These are phyloP conservation scores for Carlito syrichta DNA, from an alignment of 2,113 vertebrate species.

Conservation along the genomic window DNA sequence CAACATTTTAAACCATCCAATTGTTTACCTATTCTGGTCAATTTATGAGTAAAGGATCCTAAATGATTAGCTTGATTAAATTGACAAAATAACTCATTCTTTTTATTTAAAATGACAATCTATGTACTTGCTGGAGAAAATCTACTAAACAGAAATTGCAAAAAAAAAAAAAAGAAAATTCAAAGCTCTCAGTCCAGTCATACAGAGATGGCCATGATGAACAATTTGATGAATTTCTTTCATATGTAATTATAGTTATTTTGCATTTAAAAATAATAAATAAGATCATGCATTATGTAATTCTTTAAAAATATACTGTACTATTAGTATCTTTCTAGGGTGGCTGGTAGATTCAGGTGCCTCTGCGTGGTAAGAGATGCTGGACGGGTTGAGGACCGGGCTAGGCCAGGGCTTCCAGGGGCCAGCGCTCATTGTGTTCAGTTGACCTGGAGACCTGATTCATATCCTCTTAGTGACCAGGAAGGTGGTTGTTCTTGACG, in stretches of 20 bases:
- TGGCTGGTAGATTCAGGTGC: background rate
- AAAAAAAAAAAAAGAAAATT: slow-evolving; percentile 2
- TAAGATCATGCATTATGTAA: background rate
- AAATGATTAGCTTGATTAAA: background rate
- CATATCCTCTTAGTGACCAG: slow-evolving; percentile 43
- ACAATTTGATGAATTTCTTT: background rate
- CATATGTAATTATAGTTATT: background rate
- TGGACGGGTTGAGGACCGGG: background rate
- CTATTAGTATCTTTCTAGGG: background rate
- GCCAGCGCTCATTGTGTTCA: background rate
- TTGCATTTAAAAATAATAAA: background rate
- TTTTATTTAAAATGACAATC: background rate
- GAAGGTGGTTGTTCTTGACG: slow-evolving; percentile 5
- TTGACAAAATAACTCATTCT: background rate
- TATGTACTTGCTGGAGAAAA: background rate
- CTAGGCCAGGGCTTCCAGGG: background rate
- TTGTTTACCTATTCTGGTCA: background rate
- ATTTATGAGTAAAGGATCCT: background rate
- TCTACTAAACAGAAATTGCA: background rate
- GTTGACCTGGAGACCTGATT: slow-evolving; percentile 40
- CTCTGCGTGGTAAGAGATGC: background rate
- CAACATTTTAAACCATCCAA: background rate
- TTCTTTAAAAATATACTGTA: background rate
- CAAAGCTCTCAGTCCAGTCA: background rate
- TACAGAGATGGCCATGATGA: background rate